Percentiles rank a stretch among this genome's conserved stretches.
Conservation (phyloP, 2,888 invertebrate genomes). For the Idaea biselata region DNA sequence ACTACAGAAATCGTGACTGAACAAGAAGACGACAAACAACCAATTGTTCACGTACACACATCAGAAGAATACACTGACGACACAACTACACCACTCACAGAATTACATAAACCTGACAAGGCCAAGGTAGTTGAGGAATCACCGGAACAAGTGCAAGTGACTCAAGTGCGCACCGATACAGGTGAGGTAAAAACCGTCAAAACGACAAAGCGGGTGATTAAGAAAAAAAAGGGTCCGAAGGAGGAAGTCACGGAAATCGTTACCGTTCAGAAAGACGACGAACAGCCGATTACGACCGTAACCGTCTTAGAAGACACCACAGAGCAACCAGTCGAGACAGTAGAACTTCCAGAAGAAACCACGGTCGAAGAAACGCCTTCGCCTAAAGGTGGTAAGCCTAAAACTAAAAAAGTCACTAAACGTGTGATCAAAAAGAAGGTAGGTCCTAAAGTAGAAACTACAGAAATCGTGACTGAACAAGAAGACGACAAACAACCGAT, state of each 20-base stretch:
- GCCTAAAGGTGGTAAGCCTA: slow-evolving; percentile 37
- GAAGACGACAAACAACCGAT: slow-evolving; percentile 55
- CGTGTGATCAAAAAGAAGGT: slow-evolving; percentile 54
- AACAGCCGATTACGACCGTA: slow-evolving; percentile 36
- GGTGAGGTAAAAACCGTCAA: slow-evolving; percentile 45
- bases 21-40: slow-evolving; percentile 53
- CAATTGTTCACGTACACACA: slow-evolving; percentile 19
- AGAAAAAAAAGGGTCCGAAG: slow-evolving; percentile 32
- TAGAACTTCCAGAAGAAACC: slow-evolving; percentile 34
- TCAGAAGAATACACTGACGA: slow-evolving; percentile 33
- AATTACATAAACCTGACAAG: slow-evolving; percentile 22
- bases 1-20: slow-evolving; percentile 44
- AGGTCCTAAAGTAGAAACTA: slow-evolving; percentile 27
- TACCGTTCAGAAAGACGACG: slow-evolving; percentile 52
- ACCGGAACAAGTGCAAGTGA: slow-evolving; percentile 21
- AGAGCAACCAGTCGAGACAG: slow-evolving; percentile 27
- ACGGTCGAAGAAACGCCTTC: slow-evolving; percentile 26
- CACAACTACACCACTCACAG: slow-evolving; percentile 25
- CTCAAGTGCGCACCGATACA: slow-evolving; percentile 54
- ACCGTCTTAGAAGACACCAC: slow-evolving; percentile 50
- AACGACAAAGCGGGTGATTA: slow-evolving; percentile 40
- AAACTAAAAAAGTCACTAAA: slow-evolving; percentile 35
- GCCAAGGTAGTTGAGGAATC: slow-evolving; percentile 35
- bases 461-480: slow-evolving; percentile 32
- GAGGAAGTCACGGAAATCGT: slow-evolving; percentile 26